phyloP scores from a whole-genome alignment of 2,797 vertebrate species.

The Arctocebus calabarensis region DNA sequence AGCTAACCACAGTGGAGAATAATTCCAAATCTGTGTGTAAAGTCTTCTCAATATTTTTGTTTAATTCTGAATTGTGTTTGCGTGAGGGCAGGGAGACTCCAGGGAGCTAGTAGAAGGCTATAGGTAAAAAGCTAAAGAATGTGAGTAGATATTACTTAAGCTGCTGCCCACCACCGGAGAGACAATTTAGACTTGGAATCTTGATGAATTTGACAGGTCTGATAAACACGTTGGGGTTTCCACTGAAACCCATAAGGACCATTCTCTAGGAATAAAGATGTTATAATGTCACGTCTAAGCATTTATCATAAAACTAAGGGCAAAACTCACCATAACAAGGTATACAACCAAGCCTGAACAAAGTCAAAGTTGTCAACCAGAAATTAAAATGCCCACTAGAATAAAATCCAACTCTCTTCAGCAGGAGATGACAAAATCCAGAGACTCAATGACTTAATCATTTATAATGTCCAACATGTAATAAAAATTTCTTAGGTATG shows the following conservation, averaged over 20 bases:
- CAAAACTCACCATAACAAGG: constrained; percentile 8
- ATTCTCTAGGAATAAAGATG: not conserved
- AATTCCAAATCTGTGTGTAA: not conserved
- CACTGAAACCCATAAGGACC: not conserved
- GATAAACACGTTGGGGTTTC: constrained; percentile 8
- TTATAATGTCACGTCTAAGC: not conserved
- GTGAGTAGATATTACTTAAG: not conserved
- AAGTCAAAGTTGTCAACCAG: not conserved
- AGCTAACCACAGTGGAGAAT: not conserved
- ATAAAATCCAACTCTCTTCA: constrained; percentile 2
- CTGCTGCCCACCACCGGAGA: not conserved
- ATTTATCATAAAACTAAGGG: not conserved
- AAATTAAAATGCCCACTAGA: not conserved
- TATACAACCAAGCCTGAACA: not conserved
- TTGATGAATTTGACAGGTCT: not conserved
- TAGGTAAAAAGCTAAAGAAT: not conserved
- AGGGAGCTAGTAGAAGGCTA: not conserved
- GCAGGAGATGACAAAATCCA: constrained; percentile 23
- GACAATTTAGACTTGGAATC: not conserved
- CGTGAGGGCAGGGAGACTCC: not conserved
- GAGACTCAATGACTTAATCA: not conserved
- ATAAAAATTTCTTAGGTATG: constrained; percentile 15
- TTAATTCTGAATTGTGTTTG: constrained; percentile 8
- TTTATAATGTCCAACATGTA: not conserved
- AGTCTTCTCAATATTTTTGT: not conserved